phyloP scores from a whole-genome alignment of 2,888 invertebrate species.

The Parascotia fuliginaria region DNA sequence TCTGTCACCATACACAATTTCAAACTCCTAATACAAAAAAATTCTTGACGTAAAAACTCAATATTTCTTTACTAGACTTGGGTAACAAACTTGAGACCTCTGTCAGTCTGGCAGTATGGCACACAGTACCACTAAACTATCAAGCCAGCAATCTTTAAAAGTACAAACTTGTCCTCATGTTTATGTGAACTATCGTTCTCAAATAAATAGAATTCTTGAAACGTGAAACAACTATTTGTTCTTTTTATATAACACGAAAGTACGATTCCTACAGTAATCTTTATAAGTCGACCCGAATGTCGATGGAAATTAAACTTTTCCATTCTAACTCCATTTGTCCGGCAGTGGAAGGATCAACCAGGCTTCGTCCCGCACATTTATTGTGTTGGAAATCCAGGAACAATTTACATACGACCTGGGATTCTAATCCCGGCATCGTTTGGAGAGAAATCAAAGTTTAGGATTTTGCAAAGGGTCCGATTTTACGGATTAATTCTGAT shows the following conservation, averaged over 20 bases:
- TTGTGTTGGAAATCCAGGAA: constrained; percentile 49
- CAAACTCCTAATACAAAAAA: no score
- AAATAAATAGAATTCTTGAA: no score
- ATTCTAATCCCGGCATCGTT: constrained; percentile 53
- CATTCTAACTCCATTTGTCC: constrained; percentile 53
- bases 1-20: no score
- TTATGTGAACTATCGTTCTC: no score
- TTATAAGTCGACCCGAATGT: constrained; percentile 16
- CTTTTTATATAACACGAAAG: not conserved
- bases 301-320: constrained; percentile 45
- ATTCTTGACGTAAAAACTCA: no score
- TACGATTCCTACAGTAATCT: constrained; percentile 11
- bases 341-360: constrained; percentile 48
- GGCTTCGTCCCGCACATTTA: constrained; percentile 48
- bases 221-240: not conserved
- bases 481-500: constrained; percentile 48
- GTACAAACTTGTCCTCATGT: no score
- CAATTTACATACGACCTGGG: constrained; percentile 62
- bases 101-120: no score
- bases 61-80: no score
- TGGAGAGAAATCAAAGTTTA: constrained; percentile 54
- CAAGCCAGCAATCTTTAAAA: no score
- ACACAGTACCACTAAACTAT: no score
- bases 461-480: constrained; percentile 45
- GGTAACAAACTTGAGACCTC: no score